These are phyloP conservation scores for Drosophila koepferae DNA, from an alignment of 2,888 invertebrate species.

Conservation along the genomic window DNA sequence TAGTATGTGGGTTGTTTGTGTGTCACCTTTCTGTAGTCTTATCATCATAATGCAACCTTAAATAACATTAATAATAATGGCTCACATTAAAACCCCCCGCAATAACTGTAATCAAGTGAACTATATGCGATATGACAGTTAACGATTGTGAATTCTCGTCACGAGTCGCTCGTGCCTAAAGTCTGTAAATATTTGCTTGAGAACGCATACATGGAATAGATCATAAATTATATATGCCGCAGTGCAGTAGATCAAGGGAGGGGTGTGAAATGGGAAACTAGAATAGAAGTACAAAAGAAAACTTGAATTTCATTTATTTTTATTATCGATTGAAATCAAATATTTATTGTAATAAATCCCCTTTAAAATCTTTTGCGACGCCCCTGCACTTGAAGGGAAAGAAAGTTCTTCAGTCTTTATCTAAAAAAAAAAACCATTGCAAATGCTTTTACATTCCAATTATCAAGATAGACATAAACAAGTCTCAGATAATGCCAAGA, in stretches of 20 bases:
- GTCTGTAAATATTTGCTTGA: slow-evolving; percentile 50
- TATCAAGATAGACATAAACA: slow-evolving; percentile 42
- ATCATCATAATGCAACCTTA: slow-evolving; percentile 46
- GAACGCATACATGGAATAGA: slow-evolving; percentile 13
- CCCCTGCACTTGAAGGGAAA: slow-evolving; percentile 37
- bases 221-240: slow-evolving; percentile 59
- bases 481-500: slow-evolving; percentile 45
- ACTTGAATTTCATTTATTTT: background rate
- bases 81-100: slow-evolving; percentile 46
- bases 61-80: slow-evolving; percentile 34
- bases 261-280: background rate
- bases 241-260: slow-evolving; percentile 11
- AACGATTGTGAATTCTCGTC: slow-evolving; percentile 42
- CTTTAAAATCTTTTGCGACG: background rate
- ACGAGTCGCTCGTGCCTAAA: slow-evolving; percentile 56
- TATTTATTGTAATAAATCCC: background rate
- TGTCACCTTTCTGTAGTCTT: slow-evolving; percentile 44
- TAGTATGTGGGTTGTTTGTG: slow-evolving; percentile 9
- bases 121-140: slow-evolving; percentile 50
- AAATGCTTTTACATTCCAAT: slow-evolving; percentile 46
- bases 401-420: slow-evolving; percentile 56
- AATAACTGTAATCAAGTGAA: slow-evolving; percentile 52
- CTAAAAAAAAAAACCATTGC: slow-evolving; percentile 46
- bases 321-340: no score
- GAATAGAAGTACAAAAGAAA: background rate